phyloP scores from a whole-genome alignment of 2,113 vertebrate species.

The Periophthalmodon schlosseri region DNA sequence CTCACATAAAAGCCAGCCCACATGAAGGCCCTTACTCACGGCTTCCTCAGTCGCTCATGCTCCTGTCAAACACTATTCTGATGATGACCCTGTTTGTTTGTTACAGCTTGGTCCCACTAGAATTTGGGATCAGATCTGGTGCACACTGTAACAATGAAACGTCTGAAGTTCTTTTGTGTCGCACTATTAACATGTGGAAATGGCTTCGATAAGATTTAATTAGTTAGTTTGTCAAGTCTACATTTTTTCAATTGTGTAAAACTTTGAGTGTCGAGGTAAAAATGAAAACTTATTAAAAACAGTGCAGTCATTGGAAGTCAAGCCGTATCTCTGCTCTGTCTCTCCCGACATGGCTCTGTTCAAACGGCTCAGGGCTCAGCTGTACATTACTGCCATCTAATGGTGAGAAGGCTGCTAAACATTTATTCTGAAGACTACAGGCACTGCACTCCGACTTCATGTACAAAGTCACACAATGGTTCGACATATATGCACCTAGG shows the following conservation, averaged over 20 bases:
- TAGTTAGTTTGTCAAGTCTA: background rate
- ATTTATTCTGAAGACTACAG: background rate
- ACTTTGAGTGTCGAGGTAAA: background rate
- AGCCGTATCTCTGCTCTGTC: slow-evolving; percentile 1
- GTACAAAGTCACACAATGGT: background rate
- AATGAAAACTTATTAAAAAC: background rate
- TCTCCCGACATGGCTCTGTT: slow-evolving; percentile 25
- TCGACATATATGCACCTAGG: no score
- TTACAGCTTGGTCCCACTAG: slow-evolving; percentile 47
- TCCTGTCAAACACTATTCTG: slow-evolving; percentile 56
- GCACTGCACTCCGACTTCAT: background rate
- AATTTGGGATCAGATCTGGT: slow-evolving; percentile 45
- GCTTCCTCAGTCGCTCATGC: slow-evolving; percentile 42
- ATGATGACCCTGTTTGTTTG: slow-evolving; percentile 64
- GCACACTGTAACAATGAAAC: slow-evolving; percentile 41
- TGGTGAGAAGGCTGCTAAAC: slow-evolving; percentile 51
- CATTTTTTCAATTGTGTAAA: no score
- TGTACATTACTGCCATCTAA: slow-evolving; percentile 81
- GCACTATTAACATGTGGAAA: slow-evolving; percentile 3
- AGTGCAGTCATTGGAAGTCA: slow-evolving; percentile 46
- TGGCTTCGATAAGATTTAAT: background rate
- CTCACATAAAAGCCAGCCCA: slow-evolving; percentile 64
- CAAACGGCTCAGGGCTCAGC: slow-evolving; percentile 24
- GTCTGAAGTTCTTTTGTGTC: slow-evolving; percentile 1
- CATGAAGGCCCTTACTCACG: slow-evolving; percentile 50